Evolutionary conservation across 2,113 vertebrate species (phyloP).

Genomic region (Neotoma lepida): DNA sequence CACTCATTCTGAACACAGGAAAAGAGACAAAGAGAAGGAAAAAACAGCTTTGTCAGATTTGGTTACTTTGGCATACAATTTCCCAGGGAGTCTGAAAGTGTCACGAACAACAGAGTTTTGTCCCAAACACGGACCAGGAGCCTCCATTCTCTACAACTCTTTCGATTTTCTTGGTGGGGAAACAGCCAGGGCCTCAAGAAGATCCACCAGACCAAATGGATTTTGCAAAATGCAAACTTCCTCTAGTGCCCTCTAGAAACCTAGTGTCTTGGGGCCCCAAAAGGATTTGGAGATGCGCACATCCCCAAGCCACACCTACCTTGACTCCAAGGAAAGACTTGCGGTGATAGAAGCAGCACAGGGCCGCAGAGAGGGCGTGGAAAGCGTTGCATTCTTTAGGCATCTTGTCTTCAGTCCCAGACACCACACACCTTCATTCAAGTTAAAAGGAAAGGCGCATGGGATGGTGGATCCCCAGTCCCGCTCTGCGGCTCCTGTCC

Average conservation of each 20-base stretch:
- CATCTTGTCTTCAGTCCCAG: conserved; percentile 85
- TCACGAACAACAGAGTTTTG: not conserved
- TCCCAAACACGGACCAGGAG: not conserved
- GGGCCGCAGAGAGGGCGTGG: conserved; percentile 89
- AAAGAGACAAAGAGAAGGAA: not conserved
- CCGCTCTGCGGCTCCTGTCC: not conserved
- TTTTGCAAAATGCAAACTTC: conserved; percentile 31
- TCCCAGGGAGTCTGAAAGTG: not conserved
- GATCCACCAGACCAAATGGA: not conserved
- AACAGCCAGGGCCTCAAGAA: not conserved
- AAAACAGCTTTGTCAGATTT: not conserved
- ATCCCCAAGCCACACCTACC: conserved; percentile 85
- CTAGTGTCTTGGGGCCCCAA: not conserved
- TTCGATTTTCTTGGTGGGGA: not conserved
- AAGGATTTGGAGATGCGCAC: not conserved
- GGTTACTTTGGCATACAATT: conserved; percentile 1
- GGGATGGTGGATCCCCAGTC: not conserved
- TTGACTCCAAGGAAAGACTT: conserved; percentile 92
- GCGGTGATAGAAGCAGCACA: conserved; percentile 97
- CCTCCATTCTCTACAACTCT: not conserved
- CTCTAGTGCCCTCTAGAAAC: conserved; percentile 2
- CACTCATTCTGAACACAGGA: not conserved
- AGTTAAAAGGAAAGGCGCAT: conserved; percentile 49
- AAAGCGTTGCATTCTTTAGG: conserved; percentile 91
- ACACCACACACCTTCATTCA: conserved; percentile 48